Evolutionary conservation across 2,797 vertebrate genomes (phyloP).

Genomic region (Neostethus bicornis): DNA sequence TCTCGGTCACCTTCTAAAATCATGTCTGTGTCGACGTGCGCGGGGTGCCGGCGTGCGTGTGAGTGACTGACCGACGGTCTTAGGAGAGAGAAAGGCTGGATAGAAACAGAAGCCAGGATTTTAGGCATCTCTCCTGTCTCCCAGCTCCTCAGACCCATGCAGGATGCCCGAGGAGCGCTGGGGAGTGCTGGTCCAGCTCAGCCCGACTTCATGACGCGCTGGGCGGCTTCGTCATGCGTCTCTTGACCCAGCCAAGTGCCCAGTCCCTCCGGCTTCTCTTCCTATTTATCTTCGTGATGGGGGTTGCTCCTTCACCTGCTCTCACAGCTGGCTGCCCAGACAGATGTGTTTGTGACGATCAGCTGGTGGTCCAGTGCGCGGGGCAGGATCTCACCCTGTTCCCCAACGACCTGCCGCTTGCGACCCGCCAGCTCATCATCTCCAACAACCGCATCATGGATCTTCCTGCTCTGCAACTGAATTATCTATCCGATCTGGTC

Average conservation of each 20-base stretch:
- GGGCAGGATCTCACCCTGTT: constrained; percentile 83
- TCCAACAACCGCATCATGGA: constrained; percentile 85
- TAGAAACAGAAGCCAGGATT: constrained; percentile 58
- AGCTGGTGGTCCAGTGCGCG: constrained; percentile 89
- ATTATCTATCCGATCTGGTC: constrained; percentile 92
- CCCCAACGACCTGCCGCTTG: constrained; percentile 86
- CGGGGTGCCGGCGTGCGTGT: constrained; percentile 56
- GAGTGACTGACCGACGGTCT: constrained; percentile 50
- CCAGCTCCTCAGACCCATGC: constrained; percentile 70
- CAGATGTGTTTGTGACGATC: constrained; percentile 87
- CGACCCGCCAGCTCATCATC: constrained; percentile 90
- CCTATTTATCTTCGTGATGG: constrained; percentile 86
- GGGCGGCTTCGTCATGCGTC: constrained; percentile 80
- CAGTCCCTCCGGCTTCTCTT: constrained; percentile 79
- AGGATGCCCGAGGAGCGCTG: constrained; percentile 76
- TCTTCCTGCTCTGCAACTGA: constrained; percentile 87
- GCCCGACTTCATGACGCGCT: constrained; percentile 80
- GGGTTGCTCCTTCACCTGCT: constrained; percentile 81
- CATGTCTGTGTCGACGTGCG: constrained; percentile 56
- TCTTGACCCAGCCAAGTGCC: constrained; percentile 77
- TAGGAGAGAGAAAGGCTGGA: constrained; percentile 59
- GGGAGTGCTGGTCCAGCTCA: constrained; percentile 77
- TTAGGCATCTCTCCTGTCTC: constrained; percentile 38
- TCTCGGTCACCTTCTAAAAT: constrained; percentile 70
- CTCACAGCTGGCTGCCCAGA: constrained; percentile 83